A percentile compares a stretch with the other conserved stretches of the same genome.
phyloP scores from a whole-genome alignment of 37 sponge, comb jelly and placozoan genomes.

The Haliclona indistincta region DNA sequence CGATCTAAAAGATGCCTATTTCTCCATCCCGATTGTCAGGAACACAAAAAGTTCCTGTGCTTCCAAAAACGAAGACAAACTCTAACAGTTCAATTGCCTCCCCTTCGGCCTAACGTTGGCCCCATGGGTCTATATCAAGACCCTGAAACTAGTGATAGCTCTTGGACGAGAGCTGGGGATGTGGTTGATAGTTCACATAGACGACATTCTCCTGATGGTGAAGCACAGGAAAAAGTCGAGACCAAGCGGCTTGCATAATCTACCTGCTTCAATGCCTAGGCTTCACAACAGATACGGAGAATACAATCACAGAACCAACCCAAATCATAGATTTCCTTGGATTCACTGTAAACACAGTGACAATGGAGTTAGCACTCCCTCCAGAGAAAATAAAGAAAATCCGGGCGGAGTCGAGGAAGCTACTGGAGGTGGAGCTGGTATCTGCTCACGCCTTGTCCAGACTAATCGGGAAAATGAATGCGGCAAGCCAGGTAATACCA shows the following conservation, averaged over 20 bases:
- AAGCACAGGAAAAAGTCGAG: not conserved
- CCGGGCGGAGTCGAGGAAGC: not conserved
- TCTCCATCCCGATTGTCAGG: not conserved
- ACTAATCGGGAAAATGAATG: conserved; percentile 3
- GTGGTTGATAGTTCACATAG: conserved; percentile 1
- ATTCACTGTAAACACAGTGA: not conserved
- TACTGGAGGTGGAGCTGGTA: not conserved
- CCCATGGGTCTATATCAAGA: conserved; percentile 17
- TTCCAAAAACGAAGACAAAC: not conserved
- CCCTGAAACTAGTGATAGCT: not conserved
- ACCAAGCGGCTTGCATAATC: not conserved
- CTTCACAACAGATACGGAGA: not conserved
- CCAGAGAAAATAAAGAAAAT: not conserved
- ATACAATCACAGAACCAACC: not conserved
- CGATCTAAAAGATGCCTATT: conserved; percentile 22
- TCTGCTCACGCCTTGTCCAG: not conserved
- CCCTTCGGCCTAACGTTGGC: no score
- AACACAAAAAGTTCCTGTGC: conserved; percentile 4
- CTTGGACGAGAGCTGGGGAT: not conserved
- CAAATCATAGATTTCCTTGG: conserved; percentile 4
- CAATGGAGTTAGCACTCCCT: not conserved
- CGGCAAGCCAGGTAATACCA: conserved; percentile 9
- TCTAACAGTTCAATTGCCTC: conserved; percentile 12
- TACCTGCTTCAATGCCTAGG: not conserved
- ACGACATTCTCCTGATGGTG: no score